A percentile compares a stretch with the other conserved stretches of the same genome.
phyloP scores from a whole-genome alignment of 2,888 invertebrate genomes.

The Drosophila borborema region DNA sequence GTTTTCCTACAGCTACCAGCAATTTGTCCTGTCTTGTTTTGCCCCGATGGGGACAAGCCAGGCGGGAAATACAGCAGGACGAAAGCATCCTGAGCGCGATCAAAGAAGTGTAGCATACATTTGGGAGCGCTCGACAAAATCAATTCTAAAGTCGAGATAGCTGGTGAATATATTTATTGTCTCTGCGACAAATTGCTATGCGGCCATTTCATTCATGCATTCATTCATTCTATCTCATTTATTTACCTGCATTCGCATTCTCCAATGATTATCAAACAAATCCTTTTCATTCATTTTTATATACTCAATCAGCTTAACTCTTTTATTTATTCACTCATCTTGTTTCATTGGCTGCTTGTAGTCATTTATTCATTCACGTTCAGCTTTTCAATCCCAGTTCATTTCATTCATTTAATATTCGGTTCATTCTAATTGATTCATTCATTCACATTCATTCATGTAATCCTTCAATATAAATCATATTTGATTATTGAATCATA shows the following conservation, averaged over 20 bases:
- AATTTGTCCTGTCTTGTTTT: slow-evolving; percentile 74
- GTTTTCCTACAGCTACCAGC: slow-evolving; percentile 61
- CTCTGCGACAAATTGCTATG: slow-evolving; percentile 24
- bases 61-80: not conserved
- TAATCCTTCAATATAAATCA: not conserved
- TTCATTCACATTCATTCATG: not conserved
- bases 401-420: no score
- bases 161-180: slow-evolving; percentile 51
- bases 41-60: slow-evolving; percentile 8
- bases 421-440: not conserved
- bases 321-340: no score
- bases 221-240: not conserved
- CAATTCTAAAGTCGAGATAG: slow-evolving; percentile 62
- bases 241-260: not conserved
- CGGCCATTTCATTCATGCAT: slow-evolving; percentile 39
- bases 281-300: not conserved
- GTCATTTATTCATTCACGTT: not conserved
- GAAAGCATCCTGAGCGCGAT: not conserved
- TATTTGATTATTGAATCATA: not conserved
- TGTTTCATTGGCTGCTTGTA: no score
- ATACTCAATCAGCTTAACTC: no score
- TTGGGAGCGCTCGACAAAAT: slow-evolving; percentile 67
- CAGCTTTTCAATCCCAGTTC: not conserved
- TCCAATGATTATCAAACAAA: not conserved
- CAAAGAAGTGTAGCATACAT: slow-evolving; percentile 48